A percentile compares a stretch with the other conserved stretches of the same genome.
phyloP scores from a whole-genome alignment of 1,140 invertebrate species.

The Papilio dardanus region DNA sequence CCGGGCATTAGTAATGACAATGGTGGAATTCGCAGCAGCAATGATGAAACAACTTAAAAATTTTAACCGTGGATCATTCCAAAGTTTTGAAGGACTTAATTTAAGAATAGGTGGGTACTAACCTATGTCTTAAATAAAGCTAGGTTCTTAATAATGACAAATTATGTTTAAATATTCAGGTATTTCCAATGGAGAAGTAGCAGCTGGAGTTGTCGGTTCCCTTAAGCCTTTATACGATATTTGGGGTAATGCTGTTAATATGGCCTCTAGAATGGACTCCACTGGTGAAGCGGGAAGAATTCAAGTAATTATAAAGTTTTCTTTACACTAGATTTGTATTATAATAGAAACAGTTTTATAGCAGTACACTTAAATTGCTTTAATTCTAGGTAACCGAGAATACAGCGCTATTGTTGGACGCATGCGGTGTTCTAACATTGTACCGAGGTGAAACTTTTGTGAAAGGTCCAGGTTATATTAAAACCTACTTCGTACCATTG shows the following conservation, averaged over 20 bases:
- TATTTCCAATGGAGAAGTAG: constrained; percentile 92
- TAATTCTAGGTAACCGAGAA: constrained; percentile 86
- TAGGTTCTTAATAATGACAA: neutral
- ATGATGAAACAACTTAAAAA: constrained; percentile 82
- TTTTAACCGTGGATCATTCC: constrained; percentile 79
- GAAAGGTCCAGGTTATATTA: constrained; percentile 89
- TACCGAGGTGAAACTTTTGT: constrained; percentile 88
- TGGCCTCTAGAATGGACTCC: constrained; percentile 96
- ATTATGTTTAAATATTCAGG: constrained; percentile 71
- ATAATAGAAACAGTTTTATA: no score
- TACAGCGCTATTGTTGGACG: constrained; percentile 87
- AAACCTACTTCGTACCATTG: constrained; percentile 88
- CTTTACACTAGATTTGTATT: no score
- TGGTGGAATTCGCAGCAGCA: constrained; percentile 80
- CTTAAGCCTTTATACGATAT: constrained; percentile 95
- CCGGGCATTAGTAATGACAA: constrained; percentile 72
- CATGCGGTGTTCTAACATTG: constrained; percentile 87
- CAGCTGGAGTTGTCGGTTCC: constrained; percentile 95
- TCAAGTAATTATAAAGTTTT: constrained; percentile 86
- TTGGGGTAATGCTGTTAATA: constrained; percentile 97
- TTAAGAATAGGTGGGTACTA: constrained; percentile 83
- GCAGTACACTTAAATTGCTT: neutral
- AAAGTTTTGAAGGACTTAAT: constrained; percentile 77
- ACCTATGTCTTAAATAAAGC: neutral
- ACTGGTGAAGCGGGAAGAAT: constrained; percentile 91